phyloP scores from a whole-genome alignment of 2,888 invertebrate species.

The Trachelus tabidus region DNA sequence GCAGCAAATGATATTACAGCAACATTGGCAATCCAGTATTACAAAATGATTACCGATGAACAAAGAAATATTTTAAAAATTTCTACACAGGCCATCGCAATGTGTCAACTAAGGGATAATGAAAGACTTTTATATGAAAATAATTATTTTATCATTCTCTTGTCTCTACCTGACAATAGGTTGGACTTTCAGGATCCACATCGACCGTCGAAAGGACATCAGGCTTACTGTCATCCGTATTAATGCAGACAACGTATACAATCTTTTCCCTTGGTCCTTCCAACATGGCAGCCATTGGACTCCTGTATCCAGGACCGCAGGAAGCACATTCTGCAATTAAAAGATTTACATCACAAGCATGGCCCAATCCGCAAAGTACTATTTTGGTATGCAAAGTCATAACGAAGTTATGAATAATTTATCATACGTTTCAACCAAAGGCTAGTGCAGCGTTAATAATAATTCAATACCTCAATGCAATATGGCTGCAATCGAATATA shows the following conservation, averaged over 20 bases:
- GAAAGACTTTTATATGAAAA: not conserved
- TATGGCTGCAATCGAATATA: not conserved
- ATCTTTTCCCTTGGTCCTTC: conserved; percentile 86
- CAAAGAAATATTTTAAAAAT: not conserved
- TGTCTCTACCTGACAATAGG: conserved; percentile 80
- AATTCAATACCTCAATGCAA: not conserved
- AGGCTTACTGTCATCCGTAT: conserved; percentile 78
- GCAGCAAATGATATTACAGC: not conserved
- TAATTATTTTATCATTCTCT: not conserved
- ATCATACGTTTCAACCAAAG: not conserved
- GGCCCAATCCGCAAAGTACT: not conserved
- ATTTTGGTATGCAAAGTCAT: not conserved
- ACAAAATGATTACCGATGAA: not conserved
- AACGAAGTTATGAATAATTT: not conserved
- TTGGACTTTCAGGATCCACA: conserved; percentile 86
- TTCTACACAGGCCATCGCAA: not conserved
- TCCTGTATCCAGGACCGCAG: conserved; percentile 80
- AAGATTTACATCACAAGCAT: not conserved
- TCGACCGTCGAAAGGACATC: conserved; percentile 94
- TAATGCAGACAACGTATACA: conserved; percentile 90
- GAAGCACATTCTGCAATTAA: conserved; percentile 26
- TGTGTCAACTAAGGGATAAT: not conserved
- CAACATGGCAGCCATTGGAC: conserved; percentile 85
- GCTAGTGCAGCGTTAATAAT: not conserved
- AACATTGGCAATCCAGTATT: not conserved